These are phyloP conservation scores for Atopsyche davidsoni DNA, from an alignment of 1,140 invertebrate genomes.

Conservation along the genomic window DNA sequence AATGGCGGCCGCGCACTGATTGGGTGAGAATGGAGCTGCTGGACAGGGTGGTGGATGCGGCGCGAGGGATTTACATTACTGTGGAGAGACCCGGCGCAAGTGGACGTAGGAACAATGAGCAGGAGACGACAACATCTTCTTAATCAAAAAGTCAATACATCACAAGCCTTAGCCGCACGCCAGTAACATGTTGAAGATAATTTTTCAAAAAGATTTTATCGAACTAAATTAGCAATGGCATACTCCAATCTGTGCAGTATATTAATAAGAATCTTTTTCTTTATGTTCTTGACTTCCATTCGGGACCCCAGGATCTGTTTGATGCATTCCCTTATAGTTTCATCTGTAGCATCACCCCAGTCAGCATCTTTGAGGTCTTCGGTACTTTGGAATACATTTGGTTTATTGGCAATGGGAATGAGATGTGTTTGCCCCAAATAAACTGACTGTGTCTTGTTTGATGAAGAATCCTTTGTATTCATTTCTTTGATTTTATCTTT, in stretches of 20 bases:
- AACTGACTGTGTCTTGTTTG: constrained; percentile 8
- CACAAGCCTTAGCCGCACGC: too few relatives aligned
- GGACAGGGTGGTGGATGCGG: too few relatives aligned
- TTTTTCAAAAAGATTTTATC: too few relatives aligned
- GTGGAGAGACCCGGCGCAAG: too few relatives aligned
- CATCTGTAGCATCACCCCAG: constrained; percentile 13
- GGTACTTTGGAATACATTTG: constrained; percentile 18
- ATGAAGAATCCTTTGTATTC: too few relatives aligned
- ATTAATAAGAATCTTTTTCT: constrained; percentile 21
- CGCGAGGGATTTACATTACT: too few relatives aligned
- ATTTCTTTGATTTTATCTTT: constrained; percentile 6
- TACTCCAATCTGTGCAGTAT: constrained; percentile 21
- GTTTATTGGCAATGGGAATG: constrained; percentile 18
- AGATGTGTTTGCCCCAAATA: constrained; percentile 25
- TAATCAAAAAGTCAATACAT: too few relatives aligned
- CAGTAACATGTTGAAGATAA: too few relatives aligned
- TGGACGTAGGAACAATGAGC: too few relatives aligned
- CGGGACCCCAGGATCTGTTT: constrained; percentile 17
- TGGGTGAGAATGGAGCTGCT: constrained; percentile 29
- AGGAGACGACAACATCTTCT: too few relatives aligned
- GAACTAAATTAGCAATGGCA: constrained; percentile 1
- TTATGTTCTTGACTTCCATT: constrained; percentile 15
- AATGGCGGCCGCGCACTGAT: constrained; percentile 22
- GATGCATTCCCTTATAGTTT: constrained; percentile 17
- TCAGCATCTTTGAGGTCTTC: constrained; percentile 16